Conservation (phyloP, 2,888 invertebrate species). For the Clepsis dumicolana region DNA sequence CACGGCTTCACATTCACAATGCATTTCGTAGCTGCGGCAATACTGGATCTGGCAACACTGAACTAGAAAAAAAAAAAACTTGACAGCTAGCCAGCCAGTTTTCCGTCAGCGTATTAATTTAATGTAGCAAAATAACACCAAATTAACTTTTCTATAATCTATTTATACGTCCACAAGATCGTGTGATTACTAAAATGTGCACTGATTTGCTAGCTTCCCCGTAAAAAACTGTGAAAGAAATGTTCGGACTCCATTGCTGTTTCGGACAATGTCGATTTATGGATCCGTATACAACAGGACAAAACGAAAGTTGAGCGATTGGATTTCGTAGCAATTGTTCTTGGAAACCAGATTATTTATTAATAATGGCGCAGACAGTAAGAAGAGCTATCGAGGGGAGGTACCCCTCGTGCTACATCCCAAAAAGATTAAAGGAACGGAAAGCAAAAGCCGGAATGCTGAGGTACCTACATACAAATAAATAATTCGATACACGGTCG, state of each 20-base stretch:
- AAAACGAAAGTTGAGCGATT: slow-evolving; percentile 82
- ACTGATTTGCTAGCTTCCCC: slow-evolving; percentile 17
- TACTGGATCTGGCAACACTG: neutral
- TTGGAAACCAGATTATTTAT: slow-evolving; percentile 52
- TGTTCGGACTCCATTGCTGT: slow-evolving; percentile 54
- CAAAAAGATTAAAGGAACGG: slow-evolving; percentile 90
- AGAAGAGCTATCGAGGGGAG: slow-evolving; percentile 90
- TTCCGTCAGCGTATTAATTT: slow-evolving; percentile 47
- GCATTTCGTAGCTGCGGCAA: neutral
- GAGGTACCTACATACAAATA: slow-evolving; percentile 79
- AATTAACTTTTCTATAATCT: slow-evolving; percentile 19
- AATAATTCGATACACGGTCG: slow-evolving; percentile 11
- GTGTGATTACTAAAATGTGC: slow-evolving; percentile 33
- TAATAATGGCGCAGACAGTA: slow-evolving; percentile 90
- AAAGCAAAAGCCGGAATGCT: slow-evolving; percentile 88
- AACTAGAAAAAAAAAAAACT: neutral
- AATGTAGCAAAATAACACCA: slow-evolving; percentile 39
- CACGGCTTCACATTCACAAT: neutral
- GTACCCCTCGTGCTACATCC: slow-evolving; percentile 92
- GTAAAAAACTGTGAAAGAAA: slow-evolving; percentile 31
- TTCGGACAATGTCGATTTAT: slow-evolving; percentile 77
- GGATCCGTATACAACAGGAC: slow-evolving; percentile 81
- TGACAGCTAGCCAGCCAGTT: slow-evolving; percentile 44
- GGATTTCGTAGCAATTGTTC: slow-evolving; percentile 60
- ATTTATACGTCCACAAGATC: slow-evolving; percentile 7